phyloP scores from a whole-genome alignment of 2,797 vertebrate species.

The Micropoecilia bifurca region DNA sequence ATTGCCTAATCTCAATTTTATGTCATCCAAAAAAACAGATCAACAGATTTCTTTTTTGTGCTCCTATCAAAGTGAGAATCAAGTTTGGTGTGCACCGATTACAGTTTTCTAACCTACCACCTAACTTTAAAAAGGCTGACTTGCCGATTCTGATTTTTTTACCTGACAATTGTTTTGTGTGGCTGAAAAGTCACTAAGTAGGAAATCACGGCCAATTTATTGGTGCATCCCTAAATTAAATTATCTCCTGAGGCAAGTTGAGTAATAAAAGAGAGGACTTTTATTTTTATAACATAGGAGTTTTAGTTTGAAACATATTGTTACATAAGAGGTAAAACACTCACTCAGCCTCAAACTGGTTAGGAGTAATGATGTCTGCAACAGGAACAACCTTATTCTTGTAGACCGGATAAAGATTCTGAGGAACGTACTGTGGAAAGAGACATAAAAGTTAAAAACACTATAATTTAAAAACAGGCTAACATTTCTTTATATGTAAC shows the following conservation, averaged over 20 bases:
- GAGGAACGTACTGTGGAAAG: constrained; percentile 89
- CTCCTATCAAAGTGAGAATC: neutral
- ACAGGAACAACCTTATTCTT: constrained; percentile 95
- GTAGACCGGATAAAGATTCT: constrained; percentile 95
- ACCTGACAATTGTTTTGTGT: neutral
- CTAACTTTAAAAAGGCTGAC: too few relatives aligned
- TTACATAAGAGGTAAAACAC: constrained; percentile 40
- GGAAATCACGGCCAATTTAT: too few relatives aligned
- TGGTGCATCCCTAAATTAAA: neutral
- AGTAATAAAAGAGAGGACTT: neutral
- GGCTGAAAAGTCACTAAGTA: too few relatives aligned
- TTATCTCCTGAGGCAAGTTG: neutral
- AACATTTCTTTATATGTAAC: neutral
- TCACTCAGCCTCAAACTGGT: constrained; percentile 99
- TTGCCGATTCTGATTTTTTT: too few relatives aligned
- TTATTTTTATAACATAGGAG: neutral
- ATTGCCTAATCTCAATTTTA: neutral
- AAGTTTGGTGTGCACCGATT: too few relatives aligned
- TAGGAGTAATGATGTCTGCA: constrained; percentile 97
- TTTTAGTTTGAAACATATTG: neutral
- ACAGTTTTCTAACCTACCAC: too few relatives aligned
- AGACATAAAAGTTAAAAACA: constrained; percentile 15
- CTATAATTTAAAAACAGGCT: neutral
- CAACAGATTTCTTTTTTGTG: neutral
- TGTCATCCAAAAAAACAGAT: neutral